A percentile compares a stretch with the other conserved stretches of the same genome.
phyloP scores from a whole-genome alignment of 2,113 vertebrate genomes.

The Oxyura jamaicensis region DNA sequence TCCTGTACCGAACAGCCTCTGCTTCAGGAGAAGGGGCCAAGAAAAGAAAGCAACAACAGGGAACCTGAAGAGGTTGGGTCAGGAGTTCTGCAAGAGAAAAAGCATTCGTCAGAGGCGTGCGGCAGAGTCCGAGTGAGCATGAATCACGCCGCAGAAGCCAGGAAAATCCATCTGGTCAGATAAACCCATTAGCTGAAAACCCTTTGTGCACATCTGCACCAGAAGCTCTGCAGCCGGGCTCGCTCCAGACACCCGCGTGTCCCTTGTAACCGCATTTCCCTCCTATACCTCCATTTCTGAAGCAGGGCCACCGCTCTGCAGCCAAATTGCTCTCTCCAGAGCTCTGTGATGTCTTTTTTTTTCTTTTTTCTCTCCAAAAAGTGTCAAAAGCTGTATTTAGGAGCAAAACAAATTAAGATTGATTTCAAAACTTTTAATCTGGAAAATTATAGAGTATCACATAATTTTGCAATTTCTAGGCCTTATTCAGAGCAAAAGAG shows the following conservation, averaged over 20 bases:
- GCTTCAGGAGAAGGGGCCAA: fast-evolving
- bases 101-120: fast-evolving
- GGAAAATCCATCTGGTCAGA: not conserved
- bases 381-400: not conserved
- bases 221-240: not conserved
- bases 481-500: not conserved
- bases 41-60: not conserved
- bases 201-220: fast-evolving
- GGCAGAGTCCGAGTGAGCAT: fast-evolving
- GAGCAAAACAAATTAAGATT: not conserved
- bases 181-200: not conserved
- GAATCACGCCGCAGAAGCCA: not conserved
- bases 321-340: not conserved
- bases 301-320: not conserved
- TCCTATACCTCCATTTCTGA: not conserved
- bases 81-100: not conserved
- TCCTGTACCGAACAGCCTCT: not conserved
- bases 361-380: not conserved
- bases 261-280: not conserved
- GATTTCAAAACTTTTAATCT: not conserved
- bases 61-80: not conserved
- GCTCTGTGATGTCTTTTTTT: not conserved
- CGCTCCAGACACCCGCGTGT: not conserved
- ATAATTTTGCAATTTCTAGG: not conserved
- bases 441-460: not conserved